phyloP scores from a whole-genome alignment of 1,140 invertebrate genomes.

The Drosophila grimshawi region DNA sequence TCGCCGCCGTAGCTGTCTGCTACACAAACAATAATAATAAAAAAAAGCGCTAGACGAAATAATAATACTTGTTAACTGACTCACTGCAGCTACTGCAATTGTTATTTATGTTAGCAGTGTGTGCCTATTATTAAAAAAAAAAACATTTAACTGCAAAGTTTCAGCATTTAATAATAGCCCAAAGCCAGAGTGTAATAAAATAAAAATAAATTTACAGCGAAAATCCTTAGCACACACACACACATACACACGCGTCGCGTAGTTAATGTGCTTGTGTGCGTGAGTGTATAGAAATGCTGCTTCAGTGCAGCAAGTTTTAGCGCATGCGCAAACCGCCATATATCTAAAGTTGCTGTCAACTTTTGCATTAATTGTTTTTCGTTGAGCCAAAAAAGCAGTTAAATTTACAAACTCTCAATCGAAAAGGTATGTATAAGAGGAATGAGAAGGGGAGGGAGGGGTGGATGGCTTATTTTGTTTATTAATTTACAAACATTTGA shows the following conservation, averaged over 20 bases:
- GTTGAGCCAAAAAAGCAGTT: constrained; percentile 28
- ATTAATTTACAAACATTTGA: constrained; percentile 36
- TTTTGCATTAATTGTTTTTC: constrained; percentile 67
- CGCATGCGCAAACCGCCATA: constrained; percentile 58
- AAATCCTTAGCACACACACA: constrained; percentile 65
- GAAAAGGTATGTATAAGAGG: constrained; percentile 22
- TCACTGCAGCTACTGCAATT: constrained; percentile 14
- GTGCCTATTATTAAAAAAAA: constrained; percentile 30
- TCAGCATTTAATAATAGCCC: neutral
- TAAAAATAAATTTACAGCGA: constrained; percentile 77
- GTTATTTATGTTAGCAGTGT: constrained; percentile 3
- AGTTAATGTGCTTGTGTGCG: constrained; percentile 42
- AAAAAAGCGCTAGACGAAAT: constrained; percentile 74
- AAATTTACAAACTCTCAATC: constrained; percentile 27
- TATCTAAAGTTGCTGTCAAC: constrained; percentile 36
- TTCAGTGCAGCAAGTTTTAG: constrained; percentile 53
- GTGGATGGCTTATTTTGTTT: constrained; percentile 29
- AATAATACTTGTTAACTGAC: constrained; percentile 61
- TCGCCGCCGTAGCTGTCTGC: constrained; percentile 42
- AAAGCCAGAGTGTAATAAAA: constrained; percentile 60
- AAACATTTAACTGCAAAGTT: constrained; percentile 25
- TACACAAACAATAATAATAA: constrained; percentile 78
- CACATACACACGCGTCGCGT: constrained; percentile 32
- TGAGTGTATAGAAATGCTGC: constrained; percentile 58
- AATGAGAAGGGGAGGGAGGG: neutral